These are phyloP conservation scores for Drosophila imparisetae DNA, from an alignment of 2,888 invertebrate species.

Conservation along the genomic window DNA sequence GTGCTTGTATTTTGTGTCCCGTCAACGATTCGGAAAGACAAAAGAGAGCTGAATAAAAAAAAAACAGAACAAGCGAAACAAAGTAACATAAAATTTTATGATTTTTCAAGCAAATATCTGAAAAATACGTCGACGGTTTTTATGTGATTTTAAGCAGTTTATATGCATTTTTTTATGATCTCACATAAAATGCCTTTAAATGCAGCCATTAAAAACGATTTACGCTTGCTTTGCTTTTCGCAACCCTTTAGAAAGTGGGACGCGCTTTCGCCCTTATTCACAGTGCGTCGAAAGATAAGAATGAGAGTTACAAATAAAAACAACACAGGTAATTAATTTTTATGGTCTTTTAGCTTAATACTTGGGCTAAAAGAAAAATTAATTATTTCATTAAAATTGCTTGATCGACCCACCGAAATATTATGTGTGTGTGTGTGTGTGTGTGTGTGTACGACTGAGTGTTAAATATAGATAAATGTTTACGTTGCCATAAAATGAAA, in stretches of 20 bases:
- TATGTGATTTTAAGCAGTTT: slow-evolving; percentile 79
- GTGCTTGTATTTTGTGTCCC: slow-evolving; percentile 45
- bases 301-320: slow-evolving; percentile 43
- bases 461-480: slow-evolving; percentile 33
- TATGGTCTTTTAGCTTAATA: slow-evolving; percentile 44
- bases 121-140: slow-evolving; percentile 66
- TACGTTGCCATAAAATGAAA: slow-evolving; percentile 35
- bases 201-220: slow-evolving; percentile 79
- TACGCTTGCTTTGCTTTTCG: slow-evolving; percentile 56
- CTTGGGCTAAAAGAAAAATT: slow-evolving; percentile 18
- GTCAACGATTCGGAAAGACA: slow-evolving; percentile 36
- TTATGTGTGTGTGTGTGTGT: slow-evolving; percentile 8
- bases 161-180: slow-evolving; percentile 78
- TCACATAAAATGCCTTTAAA: slow-evolving; percentile 74
- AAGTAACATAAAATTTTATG: slow-evolving; percentile 71
- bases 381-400: slow-evolving; percentile 26
- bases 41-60: slow-evolving; percentile 17
- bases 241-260: slow-evolving; percentile 50
- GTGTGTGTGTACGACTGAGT: slow-evolving; percentile 21
- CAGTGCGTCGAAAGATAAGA: slow-evolving; percentile 46
- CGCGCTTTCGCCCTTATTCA: slow-evolving; percentile 6
- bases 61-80: slow-evolving; percentile 50
- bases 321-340: slow-evolving; percentile 71
- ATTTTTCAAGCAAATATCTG: slow-evolving; percentile 55
- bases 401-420: slow-evolving; percentile 15